Base-by-base conservation (phyloP, 2,888 invertebrate species). In the Norana najaformis region DNA sequence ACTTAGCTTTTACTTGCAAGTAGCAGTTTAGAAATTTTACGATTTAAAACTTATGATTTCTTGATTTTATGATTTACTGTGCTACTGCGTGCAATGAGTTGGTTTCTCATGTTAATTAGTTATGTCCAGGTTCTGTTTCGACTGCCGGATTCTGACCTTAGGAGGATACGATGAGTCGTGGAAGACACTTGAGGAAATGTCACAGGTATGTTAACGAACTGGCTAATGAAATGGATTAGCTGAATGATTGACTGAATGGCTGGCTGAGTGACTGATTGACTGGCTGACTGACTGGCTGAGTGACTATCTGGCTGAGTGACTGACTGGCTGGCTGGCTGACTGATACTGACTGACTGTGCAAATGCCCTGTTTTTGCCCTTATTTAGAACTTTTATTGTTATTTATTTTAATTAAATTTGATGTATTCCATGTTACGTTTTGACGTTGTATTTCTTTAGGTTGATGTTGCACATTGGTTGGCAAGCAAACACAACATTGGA, bases 401-500 rank as follows among this genome's bases (percentile, higher is more conserved):
- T 88, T 36, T 35, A 35, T 37, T 88, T n/a, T 36, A 8, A 36
- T 36, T 88, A 35, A 35, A 0, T 88, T 35, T 38, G 36, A 35
- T 88, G 23, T 37, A 6, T 13, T 69, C 8, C n/a, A n/a, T 16
- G 30, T n/a, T 69, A n/a, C 69, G 30, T n/a, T 30, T 69, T 69
- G 13, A 69, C 11, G 69, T 69, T n/a, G 69, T n/a, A 47, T 47
- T 4, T 23, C 47, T 47, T 47, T 18, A 95, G 95, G 94, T 94
- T 38, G 94, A 94, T 89, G 92, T 94, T 47, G 93, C 93, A 30
- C 93, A 93, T 90, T 95, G 95, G 95, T 94, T 95, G 93, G 98
- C 98, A 91, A 98, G 98, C 94, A 98, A 98, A 95, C 99, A 99
- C 95, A 99, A 99, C 95, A 99, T 99, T 99, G 99, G 99, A 0